Evolutionary conservation across 2,888 invertebrate genomes (phyloP).

Genomic region (Falcaria lacertinaria): DNA sequence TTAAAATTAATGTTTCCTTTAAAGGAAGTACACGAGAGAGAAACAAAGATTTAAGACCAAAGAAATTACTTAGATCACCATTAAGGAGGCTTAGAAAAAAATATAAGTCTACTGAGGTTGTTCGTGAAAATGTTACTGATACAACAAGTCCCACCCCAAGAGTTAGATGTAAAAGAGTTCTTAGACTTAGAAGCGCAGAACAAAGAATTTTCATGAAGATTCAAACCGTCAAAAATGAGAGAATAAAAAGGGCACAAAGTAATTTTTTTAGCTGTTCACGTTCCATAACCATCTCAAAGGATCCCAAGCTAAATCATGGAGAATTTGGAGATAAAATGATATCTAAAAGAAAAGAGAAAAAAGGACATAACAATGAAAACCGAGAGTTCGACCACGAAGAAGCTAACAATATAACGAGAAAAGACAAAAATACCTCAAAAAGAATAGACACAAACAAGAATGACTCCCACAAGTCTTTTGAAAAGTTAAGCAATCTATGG

Average conservation of each 20-base stretch:
- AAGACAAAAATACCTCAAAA: conserved; percentile 1
- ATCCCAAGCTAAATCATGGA: neutral
- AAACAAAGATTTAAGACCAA: too few relatives aligned
- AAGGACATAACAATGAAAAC: conserved; percentile 6
- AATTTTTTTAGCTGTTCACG: neutral
- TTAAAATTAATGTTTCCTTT: too few relatives aligned
- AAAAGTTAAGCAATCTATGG: conserved; percentile 9
- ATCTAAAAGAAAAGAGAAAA: neutral
- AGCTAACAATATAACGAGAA: conserved; percentile 8
- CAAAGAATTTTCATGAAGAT: neutral
- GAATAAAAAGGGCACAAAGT: conserved; percentile 1
- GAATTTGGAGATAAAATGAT: neutral
- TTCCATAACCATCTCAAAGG: neutral
- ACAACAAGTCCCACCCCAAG: too few relatives aligned
- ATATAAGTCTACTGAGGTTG: too few relatives aligned
- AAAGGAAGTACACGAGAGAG: too few relatives aligned
- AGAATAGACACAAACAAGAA: neutral
- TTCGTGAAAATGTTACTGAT: too few relatives aligned
- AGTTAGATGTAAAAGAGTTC: too few relatives aligned
- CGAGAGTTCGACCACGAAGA: conserved; percentile 2
- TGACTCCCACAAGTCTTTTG: neutral
- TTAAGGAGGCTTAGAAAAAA: too few relatives aligned
- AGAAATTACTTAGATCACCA: too few relatives aligned
- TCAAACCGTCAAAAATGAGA: neutral
- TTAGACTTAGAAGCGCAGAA: neutral